phyloP scores from a whole-genome alignment of 2,888 invertebrate genomes.

The Meiosimyza decipiens region DNA sequence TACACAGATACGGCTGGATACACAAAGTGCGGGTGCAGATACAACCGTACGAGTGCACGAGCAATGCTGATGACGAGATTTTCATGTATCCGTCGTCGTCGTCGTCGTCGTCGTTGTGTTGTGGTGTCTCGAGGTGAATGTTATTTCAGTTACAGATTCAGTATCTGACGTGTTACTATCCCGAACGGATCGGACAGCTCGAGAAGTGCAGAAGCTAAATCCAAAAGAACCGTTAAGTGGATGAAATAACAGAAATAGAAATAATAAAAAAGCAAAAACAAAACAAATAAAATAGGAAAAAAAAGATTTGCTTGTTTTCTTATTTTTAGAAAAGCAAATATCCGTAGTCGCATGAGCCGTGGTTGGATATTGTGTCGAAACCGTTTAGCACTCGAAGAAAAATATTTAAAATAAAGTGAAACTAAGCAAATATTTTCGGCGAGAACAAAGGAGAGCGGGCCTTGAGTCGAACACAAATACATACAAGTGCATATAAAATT shows the following conservation, averaged over 20 bases:
- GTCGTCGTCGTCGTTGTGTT: slow-evolving; percentile 21
- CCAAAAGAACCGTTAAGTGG: slow-evolving; percentile 35
- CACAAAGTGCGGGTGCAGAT: slow-evolving; percentile 47
- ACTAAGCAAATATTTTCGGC: no score
- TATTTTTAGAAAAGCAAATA: slow-evolving; percentile 23
- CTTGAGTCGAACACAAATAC: slow-evolving; percentile 3
- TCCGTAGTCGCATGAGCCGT: no score
- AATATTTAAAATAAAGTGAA: no score
- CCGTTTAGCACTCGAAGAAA: no score
- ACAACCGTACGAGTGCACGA: slow-evolving; percentile 19
- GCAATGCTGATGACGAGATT: slow-evolving; percentile 40
- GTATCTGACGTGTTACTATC: slow-evolving; percentile 67
- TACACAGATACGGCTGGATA: slow-evolving; percentile 7
- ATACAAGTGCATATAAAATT: not conserved
- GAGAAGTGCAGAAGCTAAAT: slow-evolving; percentile 38
- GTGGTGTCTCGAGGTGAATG: slow-evolving; percentile 61
- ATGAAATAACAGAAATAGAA: slow-evolving; percentile 38
- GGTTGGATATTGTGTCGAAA: no score
- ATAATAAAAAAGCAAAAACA: slow-evolving; percentile 28
- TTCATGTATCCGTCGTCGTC: slow-evolving; percentile 44
- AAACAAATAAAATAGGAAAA: slow-evolving; percentile 14
- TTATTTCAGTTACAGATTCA: slow-evolving; percentile 67
- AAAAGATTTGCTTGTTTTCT: slow-evolving; percentile 18
- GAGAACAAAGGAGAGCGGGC: no score
- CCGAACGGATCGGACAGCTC: slow-evolving; percentile 62